Evolutionary conservation across 2,797 vertebrate species (phyloP), one percentile per base, ranked within the genome.

Genomic region (Pseudopleuronectes americanus): DNA sequence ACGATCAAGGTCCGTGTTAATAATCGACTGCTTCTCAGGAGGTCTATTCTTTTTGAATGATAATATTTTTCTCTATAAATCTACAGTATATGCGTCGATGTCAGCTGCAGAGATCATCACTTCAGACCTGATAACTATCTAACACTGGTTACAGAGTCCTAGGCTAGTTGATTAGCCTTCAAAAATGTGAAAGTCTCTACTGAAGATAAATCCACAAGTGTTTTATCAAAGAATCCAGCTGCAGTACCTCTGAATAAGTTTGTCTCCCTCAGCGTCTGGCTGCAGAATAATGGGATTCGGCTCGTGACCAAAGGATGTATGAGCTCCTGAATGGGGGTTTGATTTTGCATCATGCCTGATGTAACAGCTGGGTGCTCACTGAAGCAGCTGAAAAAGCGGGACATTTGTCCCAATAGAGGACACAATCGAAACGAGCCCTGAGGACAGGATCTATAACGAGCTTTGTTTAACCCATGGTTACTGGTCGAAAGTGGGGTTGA

Each of bases 301-400:
- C 63, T 75, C 0, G 17, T 65, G 64, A 66, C 53, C 77, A 72
- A 61, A 45, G 65, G 65, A 60, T 80, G 71, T 76, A 86, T 83
- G 67, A 86, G 68, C 77, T 80, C 63, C 71, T 80, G 57, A 38
- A 68, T 47, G 77, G 62, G 69, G 79, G 73, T 54, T 84, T 79
- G 77, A 66, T 83, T 84, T 84, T 78, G 65, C 78, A 79, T 88
- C 68, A 83, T 7, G 71, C 56, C 77, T 92, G 91, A 93, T 90
- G 88, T 90, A 92, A 91, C 87, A 84, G 85, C 73, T 49, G 49
- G 71, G n/a, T 28, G 62, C 23, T 85, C 80, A 93, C 64, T 87
- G 90, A 92, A 84, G 90, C 68, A 84, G 61, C 61, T 71, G 23
- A 85, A 82, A 84, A 76, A 74, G 60, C 59, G 57, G 66, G 73